Evolutionary conservation across 2,797 vertebrate genomes (phyloP).

Genomic region (Mormyrops attenuatus): DNA sequence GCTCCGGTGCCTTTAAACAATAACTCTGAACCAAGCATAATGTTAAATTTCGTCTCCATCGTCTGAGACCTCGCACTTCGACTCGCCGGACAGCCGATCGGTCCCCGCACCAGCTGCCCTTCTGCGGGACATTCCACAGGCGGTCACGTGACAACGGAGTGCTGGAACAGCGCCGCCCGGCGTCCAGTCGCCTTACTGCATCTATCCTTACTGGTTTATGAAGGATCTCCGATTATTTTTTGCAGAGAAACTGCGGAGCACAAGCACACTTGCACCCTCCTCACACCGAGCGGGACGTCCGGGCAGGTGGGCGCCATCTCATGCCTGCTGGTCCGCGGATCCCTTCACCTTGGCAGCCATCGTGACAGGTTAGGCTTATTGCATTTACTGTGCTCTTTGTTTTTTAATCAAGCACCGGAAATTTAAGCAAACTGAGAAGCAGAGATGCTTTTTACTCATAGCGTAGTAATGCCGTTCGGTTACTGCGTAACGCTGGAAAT

Average conservation of each 20-base stretch:
- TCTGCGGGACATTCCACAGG: not conserved
- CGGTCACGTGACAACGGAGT: not conserved
- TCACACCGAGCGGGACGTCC: not conserved
- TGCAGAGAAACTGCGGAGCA: not conserved
- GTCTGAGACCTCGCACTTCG: not conserved
- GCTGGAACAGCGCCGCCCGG: not conserved
- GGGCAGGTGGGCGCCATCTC: not conserved
- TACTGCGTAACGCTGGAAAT: not conserved
- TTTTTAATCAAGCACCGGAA: not conserved
- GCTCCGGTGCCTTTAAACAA: not conserved
- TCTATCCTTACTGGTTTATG: not conserved
- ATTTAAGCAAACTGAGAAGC: not conserved
- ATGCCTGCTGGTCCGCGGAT: not conserved
- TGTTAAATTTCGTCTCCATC: not conserved
- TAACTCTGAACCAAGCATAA: not conserved
- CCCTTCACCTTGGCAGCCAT: not conserved
- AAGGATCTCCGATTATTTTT: not conserved
- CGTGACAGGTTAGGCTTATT: slow-evolving; percentile 4
- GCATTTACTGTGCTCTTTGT: not conserved
- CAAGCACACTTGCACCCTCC: not conserved
- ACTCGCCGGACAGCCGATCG: not conserved
- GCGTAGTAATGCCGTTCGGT: not conserved
- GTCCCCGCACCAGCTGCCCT: not conserved
- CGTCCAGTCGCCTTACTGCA: too few relatives aligned
- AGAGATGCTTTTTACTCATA: not conserved